Evolutionary conservation across 2,113 vertebrate species (phyloP).

Genomic region (Hemiscyllium ocellatum): DNA sequence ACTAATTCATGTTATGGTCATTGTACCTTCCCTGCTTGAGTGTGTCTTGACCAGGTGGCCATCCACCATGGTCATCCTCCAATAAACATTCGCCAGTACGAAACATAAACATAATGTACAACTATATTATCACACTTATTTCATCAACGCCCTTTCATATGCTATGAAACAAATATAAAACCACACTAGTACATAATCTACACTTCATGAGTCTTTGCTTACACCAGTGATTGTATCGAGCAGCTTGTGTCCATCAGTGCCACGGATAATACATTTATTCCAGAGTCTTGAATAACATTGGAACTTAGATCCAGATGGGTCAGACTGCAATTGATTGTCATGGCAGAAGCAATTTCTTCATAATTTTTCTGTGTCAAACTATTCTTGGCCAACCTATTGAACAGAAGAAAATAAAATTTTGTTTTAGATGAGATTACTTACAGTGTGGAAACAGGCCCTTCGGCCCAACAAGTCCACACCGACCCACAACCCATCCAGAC

Average conservation of each 20-base stretch:
- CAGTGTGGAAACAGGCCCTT: no score
- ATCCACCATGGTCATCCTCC: background rate
- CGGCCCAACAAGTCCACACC: no score
- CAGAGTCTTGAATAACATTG: conserved; percentile 24
- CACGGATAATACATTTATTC: background rate
- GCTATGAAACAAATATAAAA: background rate
- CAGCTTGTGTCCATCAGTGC: conserved; percentile 18
- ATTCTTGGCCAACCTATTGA: conserved; percentile 11
- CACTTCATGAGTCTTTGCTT: background rate
- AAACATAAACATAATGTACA: background rate
- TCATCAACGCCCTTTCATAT: background rate
- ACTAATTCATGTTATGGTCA: background rate
- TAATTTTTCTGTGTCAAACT: conserved; percentile 10
- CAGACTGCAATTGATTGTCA: background rate
- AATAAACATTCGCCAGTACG: background rate
- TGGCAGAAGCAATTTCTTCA: conserved; percentile 19
- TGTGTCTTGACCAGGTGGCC: background rate
- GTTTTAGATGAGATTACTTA: no score
- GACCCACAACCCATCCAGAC: no score
- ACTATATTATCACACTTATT: background rate
- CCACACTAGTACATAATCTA: background rate
- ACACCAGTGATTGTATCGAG: conserved; percentile 16
- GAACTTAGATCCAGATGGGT: conserved; percentile 29
- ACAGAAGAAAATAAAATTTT: background rate
- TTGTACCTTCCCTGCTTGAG: background rate